Evolutionary conservation across 1,140 invertebrate genomes (phyloP).

Genomic region (Chymomyza costata): DNA sequence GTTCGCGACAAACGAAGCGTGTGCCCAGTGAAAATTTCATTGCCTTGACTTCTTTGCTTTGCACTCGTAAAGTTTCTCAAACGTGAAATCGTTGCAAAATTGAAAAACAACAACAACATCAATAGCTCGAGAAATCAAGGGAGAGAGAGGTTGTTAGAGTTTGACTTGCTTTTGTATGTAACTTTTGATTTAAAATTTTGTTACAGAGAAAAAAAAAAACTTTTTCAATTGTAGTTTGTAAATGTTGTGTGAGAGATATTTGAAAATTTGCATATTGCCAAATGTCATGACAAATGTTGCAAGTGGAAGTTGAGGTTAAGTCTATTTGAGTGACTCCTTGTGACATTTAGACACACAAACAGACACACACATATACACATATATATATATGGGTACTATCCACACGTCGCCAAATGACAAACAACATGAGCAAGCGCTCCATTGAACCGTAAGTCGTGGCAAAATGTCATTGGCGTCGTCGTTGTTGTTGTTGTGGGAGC

Average conservation of each 20-base stretch:
- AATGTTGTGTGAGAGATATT: conserved; percentile 15
- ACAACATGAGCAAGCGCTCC: conserved; percentile 45
- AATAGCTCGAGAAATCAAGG: conserved; percentile 12
- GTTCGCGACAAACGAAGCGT: too few species aligned
- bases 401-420: conserved; percentile 52
- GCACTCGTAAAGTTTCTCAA: conserved; percentile 71
- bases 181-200: conserved; percentile 27
- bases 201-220: conserved; percentile 24
- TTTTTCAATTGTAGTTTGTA: conserved; percentile 26
- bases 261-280: conserved; percentile 59
- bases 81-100: conserved; percentile 73
- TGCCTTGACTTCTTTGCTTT: conserved; percentile 59
- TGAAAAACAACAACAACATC: conserved; percentile 41
- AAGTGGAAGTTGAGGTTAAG: conserved; percentile 4
- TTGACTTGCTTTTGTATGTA: too few species aligned
- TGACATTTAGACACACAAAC: too few species aligned
- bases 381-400: conserved; percentile 16
- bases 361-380: background rate
- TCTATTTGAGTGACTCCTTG: background rate
- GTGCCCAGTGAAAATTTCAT: conserved; percentile 38
- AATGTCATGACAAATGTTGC: conserved; percentile 46
- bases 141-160: too few species aligned
- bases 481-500: too few species aligned
- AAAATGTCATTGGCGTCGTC: conserved; percentile 24
- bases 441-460: conserved; percentile 51